Evolutionary conservation across 2,888 invertebrate genomes (phyloP), one percentile per base, ranked within the genome.

Genomic region (Psylliodes chrysocephalus): DNA sequence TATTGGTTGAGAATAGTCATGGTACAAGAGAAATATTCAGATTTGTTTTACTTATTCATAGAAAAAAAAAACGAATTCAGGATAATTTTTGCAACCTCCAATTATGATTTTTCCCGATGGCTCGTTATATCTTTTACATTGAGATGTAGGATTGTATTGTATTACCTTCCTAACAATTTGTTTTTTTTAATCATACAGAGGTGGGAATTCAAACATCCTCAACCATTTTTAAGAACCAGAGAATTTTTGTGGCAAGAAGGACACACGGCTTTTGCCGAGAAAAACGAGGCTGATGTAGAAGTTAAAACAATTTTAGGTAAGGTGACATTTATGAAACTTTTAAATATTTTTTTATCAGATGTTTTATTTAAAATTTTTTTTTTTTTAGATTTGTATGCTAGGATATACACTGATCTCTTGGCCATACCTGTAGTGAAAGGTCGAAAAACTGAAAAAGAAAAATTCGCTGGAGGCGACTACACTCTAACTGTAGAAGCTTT

Each of bases 191-290:
- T 19, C n/a, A 38, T 83, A 15, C 76, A 96, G 95, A 88, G 99
- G 75, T 99, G 99, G 99, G 99, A 99, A 85, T 99, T 99, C 84
- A 99, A 99, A 80, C 98, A 99, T 85, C 99, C 99, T 4, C 98
- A 98, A 80, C 99, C 99, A 4, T 99, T 99, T 86, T 85, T 99
- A 54, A 88, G 99, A 42, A 98, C 98, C 0, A 89, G 99, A 72
- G 99, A 99, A 85, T 99, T 99, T 84, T 87, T 99, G 30, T 99
- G 99, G 99, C 99, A 99, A 85, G 99, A 99, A 85, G 99, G 99
- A 0, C 99, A 99, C 83, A 94, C 98, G 2, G 99, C 98, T 1
- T 96, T 91, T 85, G 93, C 95, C 0, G 87, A 85, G 0, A 84
- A 89, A 74, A 85, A 89, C 60, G 98, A 97, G 72, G 98, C 99